Evolutionary conservation across 1,140 invertebrate species (phyloP).

Genomic region (Ladona fulva): DNA sequence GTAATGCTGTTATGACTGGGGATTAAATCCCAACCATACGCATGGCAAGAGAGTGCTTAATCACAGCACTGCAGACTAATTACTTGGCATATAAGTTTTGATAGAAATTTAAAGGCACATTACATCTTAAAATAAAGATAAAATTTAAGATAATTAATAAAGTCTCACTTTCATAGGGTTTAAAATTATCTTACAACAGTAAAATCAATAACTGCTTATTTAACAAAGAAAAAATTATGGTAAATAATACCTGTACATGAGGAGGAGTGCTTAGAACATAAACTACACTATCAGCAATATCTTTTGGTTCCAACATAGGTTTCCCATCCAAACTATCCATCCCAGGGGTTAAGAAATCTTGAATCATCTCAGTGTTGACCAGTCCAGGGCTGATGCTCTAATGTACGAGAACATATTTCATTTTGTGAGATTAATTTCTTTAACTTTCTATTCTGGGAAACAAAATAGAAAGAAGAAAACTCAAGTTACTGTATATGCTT

Average conservation of each 20-base stretch:
- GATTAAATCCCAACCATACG: no score
- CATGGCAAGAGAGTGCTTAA: no score
- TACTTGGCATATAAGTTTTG: not conserved
- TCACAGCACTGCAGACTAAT: no score
- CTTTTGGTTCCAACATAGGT: not conserved
- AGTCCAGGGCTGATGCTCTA: slow-evolving; percentile 12
- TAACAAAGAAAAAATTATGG: not conserved
- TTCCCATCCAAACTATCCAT: not conserved
- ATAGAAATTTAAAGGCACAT: not conserved
- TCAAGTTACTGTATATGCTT: no score
- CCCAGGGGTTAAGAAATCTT: not conserved
- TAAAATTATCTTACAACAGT: not conserved
- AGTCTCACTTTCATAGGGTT: not conserved
- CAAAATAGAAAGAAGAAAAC: not conserved
- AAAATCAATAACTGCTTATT: not conserved
- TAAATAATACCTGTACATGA: slow-evolving; percentile 13
- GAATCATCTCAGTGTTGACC: not conserved
- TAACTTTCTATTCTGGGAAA: not conserved
- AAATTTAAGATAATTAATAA: not conserved
- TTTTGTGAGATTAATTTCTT: not conserved
- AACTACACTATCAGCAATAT: slow-evolving; percentile 15
- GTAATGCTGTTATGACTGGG: no score
- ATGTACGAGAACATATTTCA: not conserved
- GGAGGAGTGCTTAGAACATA: slow-evolving; percentile 11
- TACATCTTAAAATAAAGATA: not conserved